Percentiles rank a stretch among this genome's conserved stretches.
phyloP scores from a whole-genome alignment of 2,797 vertebrate species.

The Rhinoraja longicauda region DNA sequence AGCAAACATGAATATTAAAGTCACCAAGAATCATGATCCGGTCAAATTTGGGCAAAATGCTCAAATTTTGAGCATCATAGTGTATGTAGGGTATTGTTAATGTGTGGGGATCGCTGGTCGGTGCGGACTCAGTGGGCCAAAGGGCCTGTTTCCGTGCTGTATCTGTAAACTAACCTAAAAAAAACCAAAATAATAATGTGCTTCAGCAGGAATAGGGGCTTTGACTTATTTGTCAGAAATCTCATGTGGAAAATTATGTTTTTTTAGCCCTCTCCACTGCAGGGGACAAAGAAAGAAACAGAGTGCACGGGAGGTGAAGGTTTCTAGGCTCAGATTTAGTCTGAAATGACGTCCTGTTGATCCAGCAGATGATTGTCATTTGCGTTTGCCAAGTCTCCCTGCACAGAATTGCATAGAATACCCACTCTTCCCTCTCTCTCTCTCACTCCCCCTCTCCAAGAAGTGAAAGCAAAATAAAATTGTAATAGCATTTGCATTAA shows the following conservation, averaged over 20 bases:
- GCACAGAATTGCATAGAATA: background rate
- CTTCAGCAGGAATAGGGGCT: background rate
- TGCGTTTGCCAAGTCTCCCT: background rate
- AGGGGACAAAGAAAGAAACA: background rate
- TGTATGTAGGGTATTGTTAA: no score
- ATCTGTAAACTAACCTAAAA: no score
- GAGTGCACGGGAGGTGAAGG: background rate
- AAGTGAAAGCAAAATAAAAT: background rate
- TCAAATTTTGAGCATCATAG: no score
- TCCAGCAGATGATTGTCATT: background rate
- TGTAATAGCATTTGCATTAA: background rate
- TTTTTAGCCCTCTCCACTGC: background rate
- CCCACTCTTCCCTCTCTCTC: background rate
- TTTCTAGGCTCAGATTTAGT: background rate
- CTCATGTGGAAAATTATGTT: background rate
- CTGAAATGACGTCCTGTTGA: background rate
- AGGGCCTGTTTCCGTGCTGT: no score
- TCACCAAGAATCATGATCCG: no score
- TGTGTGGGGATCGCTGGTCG: no score
- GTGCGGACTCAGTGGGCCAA: no score
- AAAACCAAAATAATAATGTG: background rate
- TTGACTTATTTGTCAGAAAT: background rate
- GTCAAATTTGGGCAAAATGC: no score
- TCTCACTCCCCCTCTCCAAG: background rate
- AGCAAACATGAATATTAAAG: no score